These are phyloP conservation scores for Neuroscelio doddi DNA, from an alignment of 2,888 invertebrate genomes.

Conservation along the genomic window DNA sequence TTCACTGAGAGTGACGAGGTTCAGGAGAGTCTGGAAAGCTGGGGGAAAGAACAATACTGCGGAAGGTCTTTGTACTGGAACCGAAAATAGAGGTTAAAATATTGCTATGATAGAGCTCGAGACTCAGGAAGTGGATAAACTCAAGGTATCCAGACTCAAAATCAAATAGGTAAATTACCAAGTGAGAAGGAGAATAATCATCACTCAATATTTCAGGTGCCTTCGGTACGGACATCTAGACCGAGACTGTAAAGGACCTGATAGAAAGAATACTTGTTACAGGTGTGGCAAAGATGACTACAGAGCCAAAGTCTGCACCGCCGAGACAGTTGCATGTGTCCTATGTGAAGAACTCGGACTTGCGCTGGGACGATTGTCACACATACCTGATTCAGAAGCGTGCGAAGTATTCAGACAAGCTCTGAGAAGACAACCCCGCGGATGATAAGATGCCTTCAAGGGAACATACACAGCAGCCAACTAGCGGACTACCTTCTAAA, in stretches of 20 bases:
- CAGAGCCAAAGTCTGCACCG: constrained; percentile 9
- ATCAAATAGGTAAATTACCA: constrained; percentile 13
- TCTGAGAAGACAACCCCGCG: constrained; percentile 6
- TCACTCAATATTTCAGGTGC: constrained; percentile 10
- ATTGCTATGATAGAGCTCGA: constrained; percentile 7
- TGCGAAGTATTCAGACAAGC: constrained; percentile 19
- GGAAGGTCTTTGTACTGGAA: too few relatives aligned
- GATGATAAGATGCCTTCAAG: constrained; percentile 31
- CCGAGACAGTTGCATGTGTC: neutral
- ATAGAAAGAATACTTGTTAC: neutral
- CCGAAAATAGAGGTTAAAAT: constrained; percentile 2
- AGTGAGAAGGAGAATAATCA: neutral
- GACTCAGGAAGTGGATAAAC: neutral
- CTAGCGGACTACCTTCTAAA: constrained; percentile 24
- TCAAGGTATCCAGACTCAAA: neutral
- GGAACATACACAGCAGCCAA: constrained; percentile 37
- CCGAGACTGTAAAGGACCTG: constrained; percentile 1
- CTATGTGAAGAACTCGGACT: constrained; percentile 5
- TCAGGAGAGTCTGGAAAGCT: too few relatives aligned
- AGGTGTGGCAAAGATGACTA: constrained; percentile 8
- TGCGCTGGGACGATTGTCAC: neutral
- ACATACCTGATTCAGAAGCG: constrained; percentile 18
- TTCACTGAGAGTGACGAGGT: too few relatives aligned
- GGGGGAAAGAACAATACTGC: too few relatives aligned
- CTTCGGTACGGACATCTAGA: constrained; percentile 7